These are phyloP conservation scores for Atethmia centrago DNA, from an alignment of 2,888 invertebrate genomes.

Conservation along the genomic window DNA sequence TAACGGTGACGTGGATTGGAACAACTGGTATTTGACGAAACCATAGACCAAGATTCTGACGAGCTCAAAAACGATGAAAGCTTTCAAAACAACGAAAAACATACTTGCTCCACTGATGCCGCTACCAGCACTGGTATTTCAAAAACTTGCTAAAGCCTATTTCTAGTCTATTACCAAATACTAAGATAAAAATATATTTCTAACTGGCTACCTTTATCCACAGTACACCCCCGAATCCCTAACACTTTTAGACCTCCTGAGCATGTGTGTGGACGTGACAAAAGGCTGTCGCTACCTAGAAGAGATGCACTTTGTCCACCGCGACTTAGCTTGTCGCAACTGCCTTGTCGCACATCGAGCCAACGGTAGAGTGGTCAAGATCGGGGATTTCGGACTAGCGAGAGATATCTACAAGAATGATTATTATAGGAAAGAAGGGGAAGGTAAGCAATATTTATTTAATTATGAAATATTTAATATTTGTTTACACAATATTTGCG, in stretches of 20 bases:
- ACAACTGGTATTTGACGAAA: background rate
- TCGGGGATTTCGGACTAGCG: conserved; percentile 99
- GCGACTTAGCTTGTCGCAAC: conserved; percentile 98
- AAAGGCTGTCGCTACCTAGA: conserved; percentile 98
- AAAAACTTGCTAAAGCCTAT: background rate
- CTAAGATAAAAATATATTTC: background rate
- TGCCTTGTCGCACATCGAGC: conserved; percentile 96
- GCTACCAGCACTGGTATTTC: background rate
- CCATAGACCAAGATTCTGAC: background rate
- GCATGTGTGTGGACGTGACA: conserved; percentile 98
- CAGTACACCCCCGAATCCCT: conserved; percentile 92
- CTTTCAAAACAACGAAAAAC: background rate
- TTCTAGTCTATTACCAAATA: background rate
- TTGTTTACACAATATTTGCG: too few relatives aligned
- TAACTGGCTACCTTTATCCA: conserved; percentile 16
- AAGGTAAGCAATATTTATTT: conserved; percentile 82
- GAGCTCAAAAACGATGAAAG: background rate
- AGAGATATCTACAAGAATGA: conserved; percentile 99
- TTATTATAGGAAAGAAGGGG: conserved; percentile 98
- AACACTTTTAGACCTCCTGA: conserved; percentile 95
- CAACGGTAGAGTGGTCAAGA: conserved; percentile 95
- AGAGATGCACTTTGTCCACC: conserved; percentile 99
- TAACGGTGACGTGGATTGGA: background rate
- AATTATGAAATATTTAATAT: background rate
- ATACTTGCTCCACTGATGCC: background rate